phyloP scores from a whole-genome alignment of 2,888 invertebrate genomes.

The Cheilosia impressa region DNA sequence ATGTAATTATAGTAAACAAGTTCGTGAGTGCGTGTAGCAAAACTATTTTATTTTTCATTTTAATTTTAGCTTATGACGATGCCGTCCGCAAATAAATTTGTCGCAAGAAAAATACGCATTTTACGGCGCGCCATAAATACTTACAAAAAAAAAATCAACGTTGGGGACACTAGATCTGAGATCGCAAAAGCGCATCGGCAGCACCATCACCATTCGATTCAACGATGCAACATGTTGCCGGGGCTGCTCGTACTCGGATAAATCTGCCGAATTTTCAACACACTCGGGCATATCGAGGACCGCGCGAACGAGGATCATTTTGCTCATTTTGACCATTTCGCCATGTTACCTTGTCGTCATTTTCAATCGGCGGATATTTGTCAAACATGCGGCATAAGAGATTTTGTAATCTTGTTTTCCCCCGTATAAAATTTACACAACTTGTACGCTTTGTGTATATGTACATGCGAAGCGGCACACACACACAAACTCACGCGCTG shows the following conservation, averaged over 20 bases:
- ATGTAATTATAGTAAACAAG: conserved; percentile 30
- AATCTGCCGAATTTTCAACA: conserved; percentile 33
- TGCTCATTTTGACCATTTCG: conserved; percentile 45
- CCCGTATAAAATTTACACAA: conserved; percentile 60
- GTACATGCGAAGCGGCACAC: neutral
- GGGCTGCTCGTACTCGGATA: conserved; percentile 30
- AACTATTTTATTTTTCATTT: conserved; percentile 20
- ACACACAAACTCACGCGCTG: neutral
- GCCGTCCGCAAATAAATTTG: conserved; percentile 62
- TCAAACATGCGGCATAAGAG: conserved; percentile 44
- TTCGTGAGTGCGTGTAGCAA: conserved; percentile 58
- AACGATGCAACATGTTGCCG: conserved; percentile 66
- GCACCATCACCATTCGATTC: neutral
- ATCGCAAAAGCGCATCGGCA: conserved; percentile 36
- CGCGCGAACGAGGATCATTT: conserved; percentile 2
- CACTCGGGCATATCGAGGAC: neutral
- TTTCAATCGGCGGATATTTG: conserved; percentile 68
- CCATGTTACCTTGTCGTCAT: conserved; percentile 64
- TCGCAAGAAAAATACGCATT: conserved; percentile 39
- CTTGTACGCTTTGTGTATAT: neutral
- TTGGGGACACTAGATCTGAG: conserved; percentile 25
- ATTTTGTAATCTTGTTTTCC: conserved; percentile 64
- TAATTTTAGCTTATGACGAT: conserved; percentile 65
- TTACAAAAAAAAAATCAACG: conserved; percentile 4
- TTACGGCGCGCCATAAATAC: conserved; percentile 54